These are phyloP conservation scores for Dryadula phaetusa DNA, from an alignment of 2,888 invertebrate genomes.

Conservation along the genomic window DNA sequence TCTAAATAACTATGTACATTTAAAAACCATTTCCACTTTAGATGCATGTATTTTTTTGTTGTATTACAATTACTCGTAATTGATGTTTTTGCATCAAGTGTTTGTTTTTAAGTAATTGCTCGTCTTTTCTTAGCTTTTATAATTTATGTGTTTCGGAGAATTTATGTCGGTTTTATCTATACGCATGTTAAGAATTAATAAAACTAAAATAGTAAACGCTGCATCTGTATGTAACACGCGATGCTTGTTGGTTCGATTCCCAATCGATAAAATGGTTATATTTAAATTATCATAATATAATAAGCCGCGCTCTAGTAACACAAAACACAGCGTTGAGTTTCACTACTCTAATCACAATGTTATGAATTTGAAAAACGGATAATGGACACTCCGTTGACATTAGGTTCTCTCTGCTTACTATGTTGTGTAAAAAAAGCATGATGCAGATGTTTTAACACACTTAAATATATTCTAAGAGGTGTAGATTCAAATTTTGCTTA, in stretches of 20 bases:
- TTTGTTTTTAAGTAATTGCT: conserved; percentile 15
- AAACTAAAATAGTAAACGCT: conserved; percentile 5
- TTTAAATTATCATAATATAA: no score
- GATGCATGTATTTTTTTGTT: conserved; percentile 3
- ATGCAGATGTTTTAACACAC: no score
- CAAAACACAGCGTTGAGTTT: no score
- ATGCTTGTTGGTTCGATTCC: not conserved
- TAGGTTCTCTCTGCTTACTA: no score
- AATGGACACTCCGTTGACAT: no score
- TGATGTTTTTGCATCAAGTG: conserved; percentile 17
- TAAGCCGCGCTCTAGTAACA: no score
- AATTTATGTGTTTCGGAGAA: conserved; percentile 7
- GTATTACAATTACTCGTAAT: conserved; percentile 15
- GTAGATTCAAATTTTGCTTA: no score
- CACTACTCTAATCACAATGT: no score
- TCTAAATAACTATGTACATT: conserved; percentile 1
- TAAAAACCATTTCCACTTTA: conserved; percentile 7
- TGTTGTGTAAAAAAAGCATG: no score
- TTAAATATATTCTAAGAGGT: no score
- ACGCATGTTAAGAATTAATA: conserved; percentile 10
- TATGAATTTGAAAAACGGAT: no score
- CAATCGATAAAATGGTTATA: no score
- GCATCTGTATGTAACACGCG: not conserved
- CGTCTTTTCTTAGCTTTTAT: not conserved
- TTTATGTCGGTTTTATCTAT: not conserved